A percentile compares a stretch with the other conserved stretches of the same genome.
Evolutionary conservation across 2,797 vertebrate genomes (phyloP).

Genomic region (Nyctalus aviator): DNA sequence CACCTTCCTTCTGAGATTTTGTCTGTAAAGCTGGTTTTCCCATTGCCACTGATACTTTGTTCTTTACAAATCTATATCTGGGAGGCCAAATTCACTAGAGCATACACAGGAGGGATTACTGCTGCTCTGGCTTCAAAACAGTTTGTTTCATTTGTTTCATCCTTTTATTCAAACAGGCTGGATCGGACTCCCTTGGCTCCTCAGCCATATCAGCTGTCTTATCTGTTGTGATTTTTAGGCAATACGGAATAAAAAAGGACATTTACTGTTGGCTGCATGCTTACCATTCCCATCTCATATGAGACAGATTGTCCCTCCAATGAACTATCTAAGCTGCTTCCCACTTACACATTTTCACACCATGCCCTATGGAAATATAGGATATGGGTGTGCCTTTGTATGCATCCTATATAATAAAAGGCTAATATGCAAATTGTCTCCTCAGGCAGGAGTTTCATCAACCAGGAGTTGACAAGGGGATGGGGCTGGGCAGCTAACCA

Average conservation of each 20-base stretch:
- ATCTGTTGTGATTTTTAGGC: constrained; percentile 79
- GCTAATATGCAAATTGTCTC: no score
- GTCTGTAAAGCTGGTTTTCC: constrained; percentile 33
- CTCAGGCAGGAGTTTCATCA: no score
- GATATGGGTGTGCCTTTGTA: background rate
- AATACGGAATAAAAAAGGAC: constrained; percentile 8
- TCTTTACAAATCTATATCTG: constrained; percentile 79
- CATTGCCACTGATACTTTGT: constrained; percentile 78
- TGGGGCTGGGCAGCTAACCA: no score
- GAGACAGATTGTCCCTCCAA: background rate
- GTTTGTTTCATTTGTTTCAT: constrained; percentile 83
- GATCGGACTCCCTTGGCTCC: constrained; percentile 76
- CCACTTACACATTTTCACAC: background rate
- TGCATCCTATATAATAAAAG: background rate
- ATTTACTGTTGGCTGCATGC: background rate
- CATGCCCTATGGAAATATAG: background rate
- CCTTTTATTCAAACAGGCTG: constrained; percentile 80
- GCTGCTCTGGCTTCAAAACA: constrained; percentile 84
- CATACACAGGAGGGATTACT: constrained; percentile 78
- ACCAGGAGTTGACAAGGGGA: no score
- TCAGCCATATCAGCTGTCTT: constrained; percentile 77
- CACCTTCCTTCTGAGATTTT: constrained; percentile 34
- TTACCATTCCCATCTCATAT: background rate
- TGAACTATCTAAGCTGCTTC: background rate
- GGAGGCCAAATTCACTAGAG: constrained; percentile 80